Evolutionary conservation across 1,140 invertebrate species (phyloP).

Genomic region (Acromyrmex charruanus): DNA sequence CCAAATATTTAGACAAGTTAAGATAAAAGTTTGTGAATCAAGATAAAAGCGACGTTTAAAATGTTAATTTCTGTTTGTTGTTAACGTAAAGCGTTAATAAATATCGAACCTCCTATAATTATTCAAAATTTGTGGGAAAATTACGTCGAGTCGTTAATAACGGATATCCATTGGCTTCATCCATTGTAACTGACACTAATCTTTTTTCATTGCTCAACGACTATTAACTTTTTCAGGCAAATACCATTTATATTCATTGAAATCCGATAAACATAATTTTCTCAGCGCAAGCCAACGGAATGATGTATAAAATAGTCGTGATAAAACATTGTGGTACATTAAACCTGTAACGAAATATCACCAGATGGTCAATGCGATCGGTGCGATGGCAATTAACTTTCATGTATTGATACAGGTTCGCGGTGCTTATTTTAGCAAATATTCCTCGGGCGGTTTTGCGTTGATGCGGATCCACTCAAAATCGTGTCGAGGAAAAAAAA

Average conservation of each 20-base stretch:
- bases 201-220: conserved; percentile 4
- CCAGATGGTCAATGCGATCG: conserved; percentile 49
- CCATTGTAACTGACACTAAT: not conserved
- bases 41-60: conserved; percentile 6
- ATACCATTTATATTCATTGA: conserved; percentile 7
- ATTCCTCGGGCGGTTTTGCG: conserved; percentile 49
- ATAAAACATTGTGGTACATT: conserved; percentile 59
- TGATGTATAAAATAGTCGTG: conserved; percentile 43
- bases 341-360: conserved; percentile 65
- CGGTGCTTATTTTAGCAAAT: conserved; percentile 62
- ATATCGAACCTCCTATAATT: not conserved
- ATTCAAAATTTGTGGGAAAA: conserved; percentile 3
- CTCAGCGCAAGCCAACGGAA: not conserved
- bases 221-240: conserved; percentile 34
- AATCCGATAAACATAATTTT: conserved; percentile 53
- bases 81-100: not conserved
- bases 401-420: conserved; percentile 55
- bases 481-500: conserved; percentile 32
- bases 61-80: conserved; percentile 2
- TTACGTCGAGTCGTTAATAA: not conserved
- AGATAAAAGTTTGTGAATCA: not conserved
- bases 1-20: not conserved
- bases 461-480: conserved; percentile 16
- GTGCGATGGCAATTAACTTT: conserved; percentile 62
- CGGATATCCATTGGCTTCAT: not conserved